Evolutionary conservation across 2,113 vertebrate species (phyloP).

Genomic region (Anolis carolinensis): DNA sequence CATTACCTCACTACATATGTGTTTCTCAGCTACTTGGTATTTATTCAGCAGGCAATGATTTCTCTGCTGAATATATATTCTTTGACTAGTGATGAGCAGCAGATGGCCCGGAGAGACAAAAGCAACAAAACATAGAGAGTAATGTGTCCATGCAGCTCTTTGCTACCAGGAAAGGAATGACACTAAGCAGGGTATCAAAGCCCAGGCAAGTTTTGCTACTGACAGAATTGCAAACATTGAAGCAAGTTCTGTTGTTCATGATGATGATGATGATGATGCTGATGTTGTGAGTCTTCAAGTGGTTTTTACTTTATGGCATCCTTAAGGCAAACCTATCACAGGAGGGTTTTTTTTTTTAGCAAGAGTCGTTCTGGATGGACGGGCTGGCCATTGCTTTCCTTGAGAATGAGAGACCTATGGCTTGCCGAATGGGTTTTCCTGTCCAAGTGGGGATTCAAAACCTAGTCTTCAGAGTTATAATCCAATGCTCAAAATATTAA

Average conservation of each 20-base stretch:
- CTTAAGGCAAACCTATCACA: no score
- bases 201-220: not conserved
- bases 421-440: no score
- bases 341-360: no score
- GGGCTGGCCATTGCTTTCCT: no score
- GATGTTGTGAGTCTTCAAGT: no score
- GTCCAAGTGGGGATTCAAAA: no score
- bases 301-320: no score
- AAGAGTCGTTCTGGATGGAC: no score
- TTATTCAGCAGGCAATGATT: slow-evolving; percentile 14
- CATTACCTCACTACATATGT: not conserved
- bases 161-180: not conserved
- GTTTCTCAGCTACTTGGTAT: slow-evolving; percentile 9
- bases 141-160: not conserved
- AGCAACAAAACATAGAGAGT: not conserved
- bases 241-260: not conserved
- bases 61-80: not conserved
- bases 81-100: not conserved
- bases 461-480: no score
- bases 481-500: no score
- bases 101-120: not conserved
- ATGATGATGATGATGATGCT: no score
- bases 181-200: not conserved
- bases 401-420: no score
- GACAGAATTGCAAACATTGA: not conserved